These are phyloP conservation scores for Austrolebias charrua DNA, from an alignment of 2,797 vertebrate genomes.

Conservation along the genomic window DNA sequence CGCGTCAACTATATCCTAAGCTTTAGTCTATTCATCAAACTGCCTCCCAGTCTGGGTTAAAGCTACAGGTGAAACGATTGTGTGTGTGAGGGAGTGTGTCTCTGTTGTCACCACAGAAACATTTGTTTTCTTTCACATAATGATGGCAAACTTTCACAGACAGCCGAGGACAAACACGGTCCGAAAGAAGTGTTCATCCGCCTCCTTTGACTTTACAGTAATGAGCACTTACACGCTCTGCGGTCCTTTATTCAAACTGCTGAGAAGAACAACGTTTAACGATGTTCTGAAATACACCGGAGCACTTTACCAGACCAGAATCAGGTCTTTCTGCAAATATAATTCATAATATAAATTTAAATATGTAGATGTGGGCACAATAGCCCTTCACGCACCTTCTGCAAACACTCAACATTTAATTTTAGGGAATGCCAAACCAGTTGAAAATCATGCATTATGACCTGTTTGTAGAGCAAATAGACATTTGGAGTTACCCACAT, in stretches of 20 bases:
- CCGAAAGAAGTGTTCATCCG: conserved; percentile 2
- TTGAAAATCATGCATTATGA: conserved; percentile 26
- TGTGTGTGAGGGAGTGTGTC: conserved; percentile 59
- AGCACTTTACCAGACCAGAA: conserved; percentile 3
- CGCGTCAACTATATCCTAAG: too few relatives aligned
- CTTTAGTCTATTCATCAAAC: conserved; percentile 58
- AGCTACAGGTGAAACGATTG: conserved; percentile 65
- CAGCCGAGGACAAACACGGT: conserved; percentile 27
- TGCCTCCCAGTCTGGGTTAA: conserved; percentile 40
- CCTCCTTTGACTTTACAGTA: conserved; percentile 18
- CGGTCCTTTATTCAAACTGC: conserved; percentile 7
- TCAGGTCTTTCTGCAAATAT: background rate
- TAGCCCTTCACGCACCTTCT: background rate
- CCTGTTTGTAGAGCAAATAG: conserved; percentile 58
- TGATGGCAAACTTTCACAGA: conserved; percentile 20
- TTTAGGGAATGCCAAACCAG: conserved; percentile 6
- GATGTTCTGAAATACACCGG: conserved; percentile 1
- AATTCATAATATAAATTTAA: background rate
- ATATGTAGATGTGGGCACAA: conserved; percentile 1
- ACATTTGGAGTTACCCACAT: conserved; percentile 7
- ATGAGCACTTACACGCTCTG: conserved; percentile 7
- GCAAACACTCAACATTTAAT: conserved; percentile 11
- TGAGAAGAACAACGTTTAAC: conserved; percentile 9
- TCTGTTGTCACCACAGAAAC: conserved; percentile 56
- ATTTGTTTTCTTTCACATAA: conserved; percentile 53